Evolutionary conservation across 1,140 invertebrate genomes (phyloP), one percentile per base, ranked within the genome.

Genomic region (Nilaparvata lugens): DNA sequence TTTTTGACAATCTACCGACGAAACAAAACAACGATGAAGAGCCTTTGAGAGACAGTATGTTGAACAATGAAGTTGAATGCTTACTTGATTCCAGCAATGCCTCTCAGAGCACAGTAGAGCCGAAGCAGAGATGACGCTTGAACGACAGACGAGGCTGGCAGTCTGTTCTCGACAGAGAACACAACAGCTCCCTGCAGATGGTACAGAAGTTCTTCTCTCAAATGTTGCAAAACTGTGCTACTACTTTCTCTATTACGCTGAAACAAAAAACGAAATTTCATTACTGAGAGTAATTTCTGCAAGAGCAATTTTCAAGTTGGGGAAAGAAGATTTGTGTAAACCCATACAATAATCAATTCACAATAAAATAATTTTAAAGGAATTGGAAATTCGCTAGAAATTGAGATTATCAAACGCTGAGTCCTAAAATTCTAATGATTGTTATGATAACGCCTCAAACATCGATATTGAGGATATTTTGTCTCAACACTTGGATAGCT

Each of bases 71-170:
- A 9, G 16, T 35, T 35, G 31, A 35, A 11, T 21, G 71, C 75
- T 73, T 80, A 89, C 82, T 95, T 96, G 0, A 96, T 86, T 11
- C 88, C 88, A 3, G 93, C 93, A 58, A 97, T 93, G 35, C 93
- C 93, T 67, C 93, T 82, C 0, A 98, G 76, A 11, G 94, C 93
- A 77, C 93, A 95, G 69, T 95, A 95, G 0, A 98, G 77, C 45
- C 93, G 76, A 19, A 95, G 72, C 19, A 94, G 72, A 2, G 90
- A 85, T 24, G 88, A 88, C 16, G 87, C 89, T 74, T 91, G 81
- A 0, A 94, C 83, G 1, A 93, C 87, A 67, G 83, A 79, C 56
- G 77, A 79, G 61, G 88, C 83, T 1, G 83, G 77, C 25, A 87
- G 67, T 42, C 81, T 70, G 61, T 79, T 76, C 63, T 81, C 78